Base-by-base conservation (phyloP, 1,140 invertebrate genomes). In the Drosophila nigrodunni region DNA sequence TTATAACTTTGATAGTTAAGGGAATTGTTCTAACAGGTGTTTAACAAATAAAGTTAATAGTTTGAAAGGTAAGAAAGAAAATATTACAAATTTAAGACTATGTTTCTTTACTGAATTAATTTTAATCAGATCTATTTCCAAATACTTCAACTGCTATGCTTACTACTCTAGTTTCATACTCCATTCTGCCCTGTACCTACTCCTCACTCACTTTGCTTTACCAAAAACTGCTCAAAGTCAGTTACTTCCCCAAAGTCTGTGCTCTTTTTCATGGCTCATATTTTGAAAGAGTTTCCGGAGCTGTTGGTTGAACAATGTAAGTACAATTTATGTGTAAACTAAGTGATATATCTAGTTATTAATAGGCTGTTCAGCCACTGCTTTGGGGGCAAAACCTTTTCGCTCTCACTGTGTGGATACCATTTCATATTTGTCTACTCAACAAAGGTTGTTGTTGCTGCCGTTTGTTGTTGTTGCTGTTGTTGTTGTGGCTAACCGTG, bases 401-500 rank as follows among this genome's bases (percentile, higher is more conserved):
- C 49, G 10, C 13, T 6, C 50, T 54, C 34, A 13, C 50, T 15
- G 3, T 54, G 50, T 70, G 52, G 41, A 74, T 70, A 44, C 25
- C 50, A 74, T 74, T 74, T 74, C 58, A 74, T 74, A 74, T 74
- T 74, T 74, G 72, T 74, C 72, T 74, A 58, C 66, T 57, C 39
- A 55, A 43, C 21, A 9, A 25, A 44, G 49, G 15, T 35, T 55
- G 61, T 10, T 74, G 55, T 21, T 54, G 58, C 6, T 57, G 57
- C 8, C 78, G 72, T 59, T 25, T 77, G 71, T 34, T 59, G 71
- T 34, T 59, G 64, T 11, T 61, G 55, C 2, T 68, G 64, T 41
- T 74, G 57, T 39, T 73, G 62, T 66, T 80, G 81, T 85, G 81
- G 70, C 67, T 64, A 77, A 74, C 80, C 74, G 74, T 88, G 85